These are phyloP conservation scores for Philotrypesis tridentata DNA, from an alignment of 1,140 invertebrate species.

Conservation along the genomic window DNA sequence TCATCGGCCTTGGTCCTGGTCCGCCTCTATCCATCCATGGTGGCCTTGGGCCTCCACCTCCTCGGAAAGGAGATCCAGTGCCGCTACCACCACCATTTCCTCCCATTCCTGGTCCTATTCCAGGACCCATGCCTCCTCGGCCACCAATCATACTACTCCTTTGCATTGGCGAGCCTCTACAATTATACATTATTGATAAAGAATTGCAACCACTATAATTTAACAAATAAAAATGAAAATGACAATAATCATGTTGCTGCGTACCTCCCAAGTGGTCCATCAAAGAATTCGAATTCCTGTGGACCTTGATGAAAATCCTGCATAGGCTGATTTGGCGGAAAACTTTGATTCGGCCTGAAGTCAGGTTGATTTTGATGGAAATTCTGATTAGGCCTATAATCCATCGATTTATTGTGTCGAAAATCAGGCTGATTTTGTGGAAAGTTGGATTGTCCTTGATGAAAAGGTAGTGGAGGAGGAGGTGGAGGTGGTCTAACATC, in stretches of 20 bases:
- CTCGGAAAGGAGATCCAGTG: conserved; percentile 7
- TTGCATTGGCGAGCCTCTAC: conserved; percentile 28
- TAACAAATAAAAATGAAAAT: not conserved
- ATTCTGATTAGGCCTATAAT: conserved; percentile 60
- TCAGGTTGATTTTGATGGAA: conserved; percentile 61
- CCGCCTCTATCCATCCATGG: conserved; percentile 68
- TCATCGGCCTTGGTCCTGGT: conserved; percentile 55
- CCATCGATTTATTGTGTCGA: conserved; percentile 55
- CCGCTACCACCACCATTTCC: not conserved
- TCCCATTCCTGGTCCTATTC: not conserved
- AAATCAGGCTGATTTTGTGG: conserved; percentile 61
- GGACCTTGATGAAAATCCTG: conserved; percentile 58
- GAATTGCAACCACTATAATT: not conserved
- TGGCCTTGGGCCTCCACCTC: conserved; percentile 58
- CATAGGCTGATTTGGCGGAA: conserved; percentile 52
- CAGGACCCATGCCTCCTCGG: not conserved
- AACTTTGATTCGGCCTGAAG: conserved; percentile 57
- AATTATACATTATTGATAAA: not conserved
- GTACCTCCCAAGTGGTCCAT: conserved; percentile 57
- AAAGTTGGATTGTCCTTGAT: conserved; percentile 60
- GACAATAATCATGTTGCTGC: not conserved
- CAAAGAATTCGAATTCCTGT: conserved; percentile 60
- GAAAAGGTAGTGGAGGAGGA: conserved; percentile 60
- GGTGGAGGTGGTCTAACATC: conserved; percentile 57
- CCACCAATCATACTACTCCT: conserved; percentile 12